Conservation (phyloP, 2,113 vertebrate species). For the Chelonoidis abingdonii region DNA sequence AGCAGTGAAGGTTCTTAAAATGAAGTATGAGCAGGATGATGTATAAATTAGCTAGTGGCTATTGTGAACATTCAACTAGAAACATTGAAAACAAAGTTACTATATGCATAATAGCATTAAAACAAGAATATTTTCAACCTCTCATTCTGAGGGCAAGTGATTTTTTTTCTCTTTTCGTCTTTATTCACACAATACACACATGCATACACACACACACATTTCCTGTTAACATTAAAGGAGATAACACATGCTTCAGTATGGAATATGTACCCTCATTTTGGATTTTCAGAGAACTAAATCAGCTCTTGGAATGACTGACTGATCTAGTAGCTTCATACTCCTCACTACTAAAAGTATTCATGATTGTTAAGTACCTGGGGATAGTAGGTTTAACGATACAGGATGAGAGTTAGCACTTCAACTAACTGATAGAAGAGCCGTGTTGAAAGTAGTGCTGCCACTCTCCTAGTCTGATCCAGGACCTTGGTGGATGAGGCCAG, state of each 20-base stretch:
- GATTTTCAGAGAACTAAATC: not conserved
- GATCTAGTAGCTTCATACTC: not conserved
- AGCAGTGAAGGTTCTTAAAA: constrained; percentile 28
- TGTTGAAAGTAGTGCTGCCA: not conserved
- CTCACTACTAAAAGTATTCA: not conserved
- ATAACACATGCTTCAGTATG: not conserved
- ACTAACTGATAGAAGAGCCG: not conserved
- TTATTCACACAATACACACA: fast-evolving
- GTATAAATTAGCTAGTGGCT: not conserved
- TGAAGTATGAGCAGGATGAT: not conserved
- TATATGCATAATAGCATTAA: not conserved
- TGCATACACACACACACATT: too few species aligned
- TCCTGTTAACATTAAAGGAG: fast-evolving
- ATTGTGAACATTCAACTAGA: not conserved
- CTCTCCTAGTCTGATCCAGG: not conserved
- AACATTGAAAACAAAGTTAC: not conserved
- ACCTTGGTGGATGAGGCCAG: not conserved
- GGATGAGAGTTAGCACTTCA: not conserved
- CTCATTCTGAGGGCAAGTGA: not conserved
- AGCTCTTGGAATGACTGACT: not conserved
- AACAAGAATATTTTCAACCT: not conserved
- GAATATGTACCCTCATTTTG: fast-evolving
- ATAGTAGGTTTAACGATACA: not conserved
- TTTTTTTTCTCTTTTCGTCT: fast-evolving
- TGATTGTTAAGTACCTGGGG: not conserved